These are phyloP conservation scores for Chirona hameri DNA, from an alignment of 2,888 invertebrate species.

Conservation along the genomic window DNA sequence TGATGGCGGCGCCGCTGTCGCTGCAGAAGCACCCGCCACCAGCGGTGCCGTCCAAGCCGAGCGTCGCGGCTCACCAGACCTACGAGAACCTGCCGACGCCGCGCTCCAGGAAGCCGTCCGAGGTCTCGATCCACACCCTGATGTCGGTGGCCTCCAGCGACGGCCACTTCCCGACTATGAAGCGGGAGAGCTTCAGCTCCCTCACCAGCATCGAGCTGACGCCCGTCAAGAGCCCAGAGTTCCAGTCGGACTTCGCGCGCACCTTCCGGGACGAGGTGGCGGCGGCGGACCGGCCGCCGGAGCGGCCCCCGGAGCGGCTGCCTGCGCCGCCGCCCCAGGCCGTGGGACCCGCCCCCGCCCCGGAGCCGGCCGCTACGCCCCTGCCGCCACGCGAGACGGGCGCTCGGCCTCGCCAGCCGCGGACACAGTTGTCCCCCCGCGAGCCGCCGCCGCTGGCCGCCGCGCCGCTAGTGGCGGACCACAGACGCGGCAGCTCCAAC, in stretches of 20 bases:
- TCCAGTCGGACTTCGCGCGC: conserved; percentile 13
- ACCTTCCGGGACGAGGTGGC: background rate
- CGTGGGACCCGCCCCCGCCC: background rate
- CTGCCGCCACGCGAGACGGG: background rate
- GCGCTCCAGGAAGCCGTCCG: background rate
- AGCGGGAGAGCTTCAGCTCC: conserved; percentile 14
- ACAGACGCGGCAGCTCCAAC: conserved; percentile 37
- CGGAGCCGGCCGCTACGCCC: background rate
- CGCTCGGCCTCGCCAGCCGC: background rate
- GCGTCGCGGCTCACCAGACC: background rate
- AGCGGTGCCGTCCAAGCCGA: background rate
- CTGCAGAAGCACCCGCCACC: background rate
- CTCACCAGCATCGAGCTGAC: conserved; percentile 8
- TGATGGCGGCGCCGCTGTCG: background rate
- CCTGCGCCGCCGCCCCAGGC: background rate
- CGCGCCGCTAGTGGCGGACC: background rate
- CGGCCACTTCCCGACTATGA: background rate
- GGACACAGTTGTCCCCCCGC: conserved; percentile 1
- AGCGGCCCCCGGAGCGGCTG: background rate
- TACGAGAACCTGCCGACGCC: conserved; percentile 24
- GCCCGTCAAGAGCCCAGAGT: background rate
- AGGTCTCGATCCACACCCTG: background rate
- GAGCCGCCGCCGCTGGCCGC: background rate
- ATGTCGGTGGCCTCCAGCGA: background rate
- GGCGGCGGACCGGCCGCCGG: background rate